Evolutionary conservation across 2,888 invertebrate species (phyloP), one percentile per base, ranked within the genome.

Genomic region (Tetragnatha montana): DNA sequence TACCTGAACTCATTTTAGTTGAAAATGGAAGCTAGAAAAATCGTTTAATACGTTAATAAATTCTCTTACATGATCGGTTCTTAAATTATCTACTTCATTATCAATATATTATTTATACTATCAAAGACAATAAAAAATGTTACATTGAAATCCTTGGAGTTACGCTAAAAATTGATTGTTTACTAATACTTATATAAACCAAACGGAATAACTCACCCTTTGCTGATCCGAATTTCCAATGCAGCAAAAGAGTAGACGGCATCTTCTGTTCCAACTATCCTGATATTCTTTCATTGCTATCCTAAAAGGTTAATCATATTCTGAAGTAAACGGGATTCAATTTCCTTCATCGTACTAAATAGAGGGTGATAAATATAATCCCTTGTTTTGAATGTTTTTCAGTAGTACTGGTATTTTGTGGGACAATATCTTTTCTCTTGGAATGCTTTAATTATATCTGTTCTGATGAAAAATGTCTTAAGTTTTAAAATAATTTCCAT

Each of bases 211-310:
- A 91, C 94, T 94, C 93, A 95, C 95, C 94, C 95, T 94, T 93
- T 95, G 96, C 90, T 96, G 95, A 92, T 97, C 97, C 51, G 96
- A 96, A 89, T 96, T 95, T 85, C 96, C 95, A 94, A 97, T 96
- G 93, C 97, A 97, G 93, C 97, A 97, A 93, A 97, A 97, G 12
- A 97, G 93, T 91, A 97, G 94, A 69, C 96, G 95, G 93, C 97
- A 97, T 91, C 97, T 95, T 93, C 96, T 95, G 93, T 97, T 96
- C 97, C 97, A 97, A 92, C 96, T 97, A 93, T 97, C 96, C 93
- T 97, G 96, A 93, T 97, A 97, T 71, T 97, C 96, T 91, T 97
- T 95, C 92, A 97, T 95, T 10, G 97, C 97, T 95, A 97, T 97
- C 93, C 97, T 97, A 93, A 1, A 80, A 84, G 10, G 47, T 50